Base-by-base conservation (phyloP, 2,888 invertebrate species). In the Busseola fusca region DNA sequence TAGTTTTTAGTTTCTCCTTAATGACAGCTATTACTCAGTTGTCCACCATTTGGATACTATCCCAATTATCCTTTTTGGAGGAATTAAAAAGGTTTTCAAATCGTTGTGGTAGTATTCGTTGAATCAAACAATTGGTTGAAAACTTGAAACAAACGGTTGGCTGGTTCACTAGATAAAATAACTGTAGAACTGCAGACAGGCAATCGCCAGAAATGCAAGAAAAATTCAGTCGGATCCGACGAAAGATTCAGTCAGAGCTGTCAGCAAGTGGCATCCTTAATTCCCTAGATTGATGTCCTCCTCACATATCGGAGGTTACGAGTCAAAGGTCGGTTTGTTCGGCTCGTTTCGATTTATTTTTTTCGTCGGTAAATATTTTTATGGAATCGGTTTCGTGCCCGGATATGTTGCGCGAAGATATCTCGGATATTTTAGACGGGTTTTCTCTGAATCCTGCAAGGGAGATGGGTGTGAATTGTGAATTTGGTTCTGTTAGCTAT, bases 301-400 rank as follows among this genome's bases (percentile, higher is more conserved):
- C 58, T 40, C 63, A 72, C 25, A 81, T 62, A 70, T 63, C 21
- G 14, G 56, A 45, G 77, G 64, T 66, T 72, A 65, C 69, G 67
- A 62, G 62, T 66, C 57, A 66, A 56, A 69, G 69, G 67, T 67
- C 64, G 62, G 57, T 69, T 70, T 69, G 45, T 69, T 76, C 64
- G 60, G 21, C 59, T 34, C 57, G 65, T 70, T 45, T 59, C 50
- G 72, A 72, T 76, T 66, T 76, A 75, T 78, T 74, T 80, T 79
- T 79, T 63, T 72, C 42, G 34, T 72, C 56, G 34, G 80, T 74
- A 78, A 77, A 82, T 71, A 77, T 72, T 82, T 78, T 75, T 74
- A 67, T 74, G 30, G 64, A 76, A 78, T 78, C 57, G 25, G 62
- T 81, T 82, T 70, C 69, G 60, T 78, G 59, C 64, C 25, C 25